Conservation (phyloP, 2,888 invertebrate genomes). For the Cosmopolites sordidus region DNA sequence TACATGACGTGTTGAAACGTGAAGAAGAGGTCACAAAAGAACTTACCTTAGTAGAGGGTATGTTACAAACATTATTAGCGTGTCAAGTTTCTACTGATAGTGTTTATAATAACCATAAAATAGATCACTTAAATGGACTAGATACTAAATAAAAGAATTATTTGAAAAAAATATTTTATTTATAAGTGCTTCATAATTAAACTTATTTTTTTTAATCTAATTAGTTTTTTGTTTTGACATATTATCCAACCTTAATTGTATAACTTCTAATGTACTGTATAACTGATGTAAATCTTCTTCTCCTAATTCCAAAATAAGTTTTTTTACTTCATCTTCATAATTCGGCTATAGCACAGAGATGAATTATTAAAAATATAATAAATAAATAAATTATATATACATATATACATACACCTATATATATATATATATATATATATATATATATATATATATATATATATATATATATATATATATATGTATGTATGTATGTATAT, state of each 20-base stretch:
- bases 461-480: no score
- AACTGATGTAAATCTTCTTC: conserved; percentile 51
- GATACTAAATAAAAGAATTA: neutral
- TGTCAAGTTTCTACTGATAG: conserved; percentile 38
- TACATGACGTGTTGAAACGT: conserved; percentile 59
- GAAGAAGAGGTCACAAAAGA: conserved; percentile 66
- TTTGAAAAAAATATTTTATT: neutral
- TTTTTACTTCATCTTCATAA: conserved; percentile 38
- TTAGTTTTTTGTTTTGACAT: conserved; percentile 18
- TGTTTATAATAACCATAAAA: conserved; percentile 6
- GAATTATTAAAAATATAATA: no score
- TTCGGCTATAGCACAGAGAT: conserved; percentile 16
- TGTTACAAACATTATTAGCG: conserved; percentile 62
- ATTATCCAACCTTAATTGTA: conserved; percentile 48
- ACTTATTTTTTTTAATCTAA: no score
- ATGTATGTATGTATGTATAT: no score
- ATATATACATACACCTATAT: no score
- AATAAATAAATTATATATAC: no score
- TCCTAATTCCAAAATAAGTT: conserved; percentile 52
- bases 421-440: no score
- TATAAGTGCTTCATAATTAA: conserved; percentile 9
- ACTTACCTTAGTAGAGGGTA: conserved; percentile 64
- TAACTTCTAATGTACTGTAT: conserved; percentile 53
- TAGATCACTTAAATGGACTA: conserved; percentile 3
- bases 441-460: no score